A percentile compares a stretch with the other conserved stretches of the same genome.
Conservation (phyloP, 1,140 invertebrate species). For the Brachionus manjavacas region DNA sequence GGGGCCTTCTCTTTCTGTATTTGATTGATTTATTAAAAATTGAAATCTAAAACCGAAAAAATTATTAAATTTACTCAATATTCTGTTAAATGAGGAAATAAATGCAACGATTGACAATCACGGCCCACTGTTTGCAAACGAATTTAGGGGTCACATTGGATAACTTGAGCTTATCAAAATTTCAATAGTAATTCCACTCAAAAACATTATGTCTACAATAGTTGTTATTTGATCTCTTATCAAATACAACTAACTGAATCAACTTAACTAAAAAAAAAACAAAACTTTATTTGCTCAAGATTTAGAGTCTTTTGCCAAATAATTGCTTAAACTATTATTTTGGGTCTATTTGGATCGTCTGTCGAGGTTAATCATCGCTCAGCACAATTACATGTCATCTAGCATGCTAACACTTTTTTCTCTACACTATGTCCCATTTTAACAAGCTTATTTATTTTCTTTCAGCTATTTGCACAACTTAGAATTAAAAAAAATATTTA, state of each 20-base stretch:
- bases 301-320: conserved; percentile 17
- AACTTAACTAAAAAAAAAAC: neutral
- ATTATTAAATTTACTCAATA: neutral
- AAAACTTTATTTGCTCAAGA: conserved; percentile 18
- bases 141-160: neutral
- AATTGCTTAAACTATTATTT: conserved; percentile 32
- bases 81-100: neutral
- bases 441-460: too few relatives aligned
- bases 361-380: neutral
- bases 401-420: neutral
- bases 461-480: too few relatives aligned
- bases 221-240: conserved; percentile 28
- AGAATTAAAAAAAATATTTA: too few relatives aligned
- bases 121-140: neutral
- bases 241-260: conserved; percentile 3
- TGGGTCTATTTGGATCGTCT: neutral
- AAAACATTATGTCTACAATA: neutral
- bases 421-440: neutral
- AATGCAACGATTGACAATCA: neutral
- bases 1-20: neutral
- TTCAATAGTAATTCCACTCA: neutral
- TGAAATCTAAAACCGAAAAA: neutral
- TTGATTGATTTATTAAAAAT: neutral
- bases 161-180: neutral
- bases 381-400: neutral